Base-by-base conservation (phyloP, 1,140 invertebrate species). In the Oryctes rhinoceros region DNA sequence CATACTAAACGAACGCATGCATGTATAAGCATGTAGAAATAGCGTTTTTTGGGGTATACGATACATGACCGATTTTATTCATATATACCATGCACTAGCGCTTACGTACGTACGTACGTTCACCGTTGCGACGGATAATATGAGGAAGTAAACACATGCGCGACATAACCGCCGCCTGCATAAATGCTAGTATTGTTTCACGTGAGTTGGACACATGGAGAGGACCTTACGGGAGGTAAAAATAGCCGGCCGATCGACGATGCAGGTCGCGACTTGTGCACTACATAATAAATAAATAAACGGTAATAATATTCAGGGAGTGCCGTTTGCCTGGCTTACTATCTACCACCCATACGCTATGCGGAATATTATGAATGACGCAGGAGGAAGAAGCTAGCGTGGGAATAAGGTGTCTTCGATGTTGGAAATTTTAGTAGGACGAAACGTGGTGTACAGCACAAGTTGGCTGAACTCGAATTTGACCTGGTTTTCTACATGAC, bases 201-300 rank as follows among this genome's bases (percentile, higher is more conserved):
- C 39, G 39, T 44, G 39, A 44, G 39, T 44, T 44, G 39, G 39
- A 44, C 39, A 44, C 39, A 7, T 10, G 39, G 39, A 44, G 5
- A 44, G 39, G 9, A 44, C 5, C 39, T 44, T 44, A 10, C 39
- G 39, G 39, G 39, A 44, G 39, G 39, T 44, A 53, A 53, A 53
- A 53, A 13, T 53, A 53, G 49, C 49, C 49, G 13, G 49, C 4
- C 49, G 49, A 53, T 53, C 49, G 13, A n/a, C 11, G n/a, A 53
- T 53, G 49, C 49, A 53, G 49, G 49, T 53, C 49, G 49, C 49
- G 49, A 53, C 49, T 53, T 53, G 49, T 53, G 49, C 49, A 53
- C 49, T 53, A 53, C 49, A 53, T 53, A 53, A 53, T 53, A 53
- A 53, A 53, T 53, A 53, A 53, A 53, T 53, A 53, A 53, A 53